Evolutionary conservation across 1,140 invertebrate species (phyloP), one percentile per base, ranked within the genome.

Genomic region (Muscidifurax raptorellus): DNA sequence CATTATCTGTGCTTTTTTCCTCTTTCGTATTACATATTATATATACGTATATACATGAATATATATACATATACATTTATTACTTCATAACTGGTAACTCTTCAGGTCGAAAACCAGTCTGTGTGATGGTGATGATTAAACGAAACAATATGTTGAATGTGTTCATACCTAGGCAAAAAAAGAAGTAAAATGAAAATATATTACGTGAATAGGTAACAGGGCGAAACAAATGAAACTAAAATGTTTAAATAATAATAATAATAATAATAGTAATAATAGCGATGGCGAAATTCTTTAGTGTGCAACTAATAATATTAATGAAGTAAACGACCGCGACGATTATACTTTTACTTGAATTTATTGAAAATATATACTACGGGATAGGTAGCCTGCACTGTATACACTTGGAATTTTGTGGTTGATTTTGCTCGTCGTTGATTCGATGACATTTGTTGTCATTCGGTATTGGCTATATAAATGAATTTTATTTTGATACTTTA

Each of bases 101-200:
- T 90, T 90, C 86, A 88, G 86, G 82, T 88, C 86, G 52, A 59
- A 80, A 87, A 87, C 86, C 87, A 86, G 66, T 89, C 84, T 88
- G 86, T 87, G 82, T 89, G 88, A 74, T 25, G 30, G n/a, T 27
- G 66, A 69, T 13, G 25, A 88, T 88, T 88, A 78, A 89, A 88
- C 85, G 84, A 90, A 90, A 90, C 89, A 90, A 90, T 90, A 91
- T 88, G 87, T 90, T 90, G 67, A 90, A 91, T 91, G 91, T 92
- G 91, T 92, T 92, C 89, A 92, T 89, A 85, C 85, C 32, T 90
- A 90, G 88, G 87, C 85, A 88, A 89, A 90, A 87, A 86, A 59
- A 74, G n/a, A 75, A 36, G 28, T 25, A 10, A 25, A 66, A 22
- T 66, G 36, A 27, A 18, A 66, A 69, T 69, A 69, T 69, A 69